A percentile compares a stretch with the other conserved stretches of the same genome.
Evolutionary conservation across 1,140 invertebrate genomes (phyloP).

Genomic region (Drosophila grimshawi): DNA sequence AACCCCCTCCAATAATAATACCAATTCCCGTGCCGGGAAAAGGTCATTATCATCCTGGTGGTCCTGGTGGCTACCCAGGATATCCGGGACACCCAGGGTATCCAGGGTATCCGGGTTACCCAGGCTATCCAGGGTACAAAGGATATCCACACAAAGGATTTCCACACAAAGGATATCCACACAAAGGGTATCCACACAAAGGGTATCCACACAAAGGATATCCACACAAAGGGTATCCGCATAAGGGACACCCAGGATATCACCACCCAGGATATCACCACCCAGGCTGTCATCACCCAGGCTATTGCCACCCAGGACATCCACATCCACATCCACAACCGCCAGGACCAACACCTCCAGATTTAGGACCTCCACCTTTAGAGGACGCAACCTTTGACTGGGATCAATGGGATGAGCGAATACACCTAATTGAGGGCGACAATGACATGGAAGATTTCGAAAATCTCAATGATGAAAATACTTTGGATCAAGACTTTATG

Average conservation of each 20-base stretch:
- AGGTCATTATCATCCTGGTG: slow-evolving; percentile 15
- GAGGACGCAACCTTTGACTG: neutral
- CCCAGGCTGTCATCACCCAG: neutral
- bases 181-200: neutral
- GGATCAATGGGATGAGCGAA: neutral
- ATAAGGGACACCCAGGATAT: neutral
- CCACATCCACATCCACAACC: slow-evolving; percentile 1
- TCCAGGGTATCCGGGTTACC: slow-evolving; percentile 87
- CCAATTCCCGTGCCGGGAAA: slow-evolving; percentile 24
- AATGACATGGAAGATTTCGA: neutral
- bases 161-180: slow-evolving; percentile 85
- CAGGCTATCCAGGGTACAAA: slow-evolving; percentile 87
- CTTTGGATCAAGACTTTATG: slow-evolving; percentile 44
- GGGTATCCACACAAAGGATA: neutral
- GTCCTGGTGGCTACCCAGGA: slow-evolving; percentile 43
- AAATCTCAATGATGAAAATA: slow-evolving; percentile 13
- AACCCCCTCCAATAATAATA: slow-evolving; percentile 36
- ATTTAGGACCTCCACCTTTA: neutral
- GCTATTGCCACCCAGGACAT: neutral
- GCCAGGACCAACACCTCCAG: neutral
- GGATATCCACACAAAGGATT: slow-evolving; percentile 87
- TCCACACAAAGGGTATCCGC: neutral
- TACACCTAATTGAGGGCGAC: neutral
- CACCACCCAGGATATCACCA: neutral
- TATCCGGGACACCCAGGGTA: slow-evolving; percentile 86